These are phyloP conservation scores for Dicrostonyx torquatus DNA, from an alignment of 2,797 vertebrate genomes.

Conservation along the genomic window DNA sequence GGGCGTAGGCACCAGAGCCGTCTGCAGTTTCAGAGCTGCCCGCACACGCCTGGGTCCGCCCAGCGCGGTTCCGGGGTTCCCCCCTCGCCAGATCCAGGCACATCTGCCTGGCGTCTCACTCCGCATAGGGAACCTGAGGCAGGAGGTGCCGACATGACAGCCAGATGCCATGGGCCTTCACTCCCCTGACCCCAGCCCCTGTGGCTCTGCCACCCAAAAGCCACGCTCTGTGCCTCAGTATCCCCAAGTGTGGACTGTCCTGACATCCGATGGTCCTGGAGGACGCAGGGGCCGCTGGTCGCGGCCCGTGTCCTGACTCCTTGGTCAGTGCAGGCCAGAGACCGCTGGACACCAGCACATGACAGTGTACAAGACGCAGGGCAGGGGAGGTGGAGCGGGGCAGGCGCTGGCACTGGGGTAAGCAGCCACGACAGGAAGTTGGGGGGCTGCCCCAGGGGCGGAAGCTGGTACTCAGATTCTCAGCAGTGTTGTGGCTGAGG, in stretches of 20 bases:
- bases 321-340: background rate
- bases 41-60: background rate
- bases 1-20: background rate
- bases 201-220: background rate
- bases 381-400: too few relatives aligned
- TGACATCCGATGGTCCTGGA: background rate
- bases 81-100: background rate
- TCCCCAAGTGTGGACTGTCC: background rate
- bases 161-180: too few relatives aligned
- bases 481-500: constrained; percentile 65
- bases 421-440: constrained; percentile 84
- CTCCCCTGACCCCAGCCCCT: background rate
- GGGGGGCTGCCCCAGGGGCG: constrained; percentile 74
- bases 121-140: constrained; percentile 51
- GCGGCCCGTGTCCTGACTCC: too few relatives aligned
- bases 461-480: constrained; percentile 82
- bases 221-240: background rate
- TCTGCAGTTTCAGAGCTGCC: constrained; percentile 26
- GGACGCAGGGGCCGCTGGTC: background rate
- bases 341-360: background rate
- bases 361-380: background rate
- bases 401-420: constrained; percentile 53
- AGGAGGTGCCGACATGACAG: accelerated
- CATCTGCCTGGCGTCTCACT: background rate
- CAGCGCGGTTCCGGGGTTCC: background rate